These are phyloP conservation scores for Tringa solitaria DNA, from an alignment of 2,113 vertebrate genomes.

Conservation along the genomic window DNA sequence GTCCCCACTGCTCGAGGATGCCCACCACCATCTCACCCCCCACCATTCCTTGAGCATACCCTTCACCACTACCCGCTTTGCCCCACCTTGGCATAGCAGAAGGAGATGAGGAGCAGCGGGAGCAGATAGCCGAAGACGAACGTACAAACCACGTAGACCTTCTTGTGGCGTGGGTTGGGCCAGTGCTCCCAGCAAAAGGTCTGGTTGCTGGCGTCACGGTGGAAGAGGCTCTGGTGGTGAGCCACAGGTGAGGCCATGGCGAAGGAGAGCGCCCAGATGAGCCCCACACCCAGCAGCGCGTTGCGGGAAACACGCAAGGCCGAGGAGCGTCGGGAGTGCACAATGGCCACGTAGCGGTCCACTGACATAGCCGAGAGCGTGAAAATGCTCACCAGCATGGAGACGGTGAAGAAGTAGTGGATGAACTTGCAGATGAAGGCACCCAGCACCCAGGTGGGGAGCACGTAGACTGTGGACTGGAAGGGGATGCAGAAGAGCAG, in stretches of 20 bases:
- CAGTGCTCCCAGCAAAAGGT: slow-evolving; percentile 97
- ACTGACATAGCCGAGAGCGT: slow-evolving; percentile 95
- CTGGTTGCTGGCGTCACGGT: slow-evolving; percentile 74
- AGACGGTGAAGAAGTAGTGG: slow-evolving; percentile 96
- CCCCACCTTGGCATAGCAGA: slow-evolving; percentile 96
- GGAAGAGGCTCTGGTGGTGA: slow-evolving; percentile 86
- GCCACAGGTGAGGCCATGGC: slow-evolving; percentile 92
- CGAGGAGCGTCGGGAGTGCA: slow-evolving; percentile 91
- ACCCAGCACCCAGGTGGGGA: slow-evolving; percentile 91
- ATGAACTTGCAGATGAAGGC: slow-evolving; percentile 94
- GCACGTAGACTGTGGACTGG: slow-evolving; percentile 91
- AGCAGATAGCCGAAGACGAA: slow-evolving; percentile 94
- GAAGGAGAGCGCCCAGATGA: slow-evolving; percentile 90
- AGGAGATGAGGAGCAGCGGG: slow-evolving; percentile 92
- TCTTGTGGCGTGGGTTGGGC: slow-evolving; percentile 83
- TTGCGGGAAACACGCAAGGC: slow-evolving; percentile 85
- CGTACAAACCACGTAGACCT: slow-evolving; percentile 89
- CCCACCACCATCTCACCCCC: rapidly evolving
- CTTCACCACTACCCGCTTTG: background rate
- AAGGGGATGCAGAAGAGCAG: slow-evolving; percentile 96
- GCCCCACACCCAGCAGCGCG: slow-evolving; percentile 82
- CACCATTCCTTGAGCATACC: background rate
- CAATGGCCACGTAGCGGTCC: slow-evolving; percentile 95
- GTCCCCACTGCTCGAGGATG: background rate
- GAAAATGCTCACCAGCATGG: slow-evolving; percentile 98